A percentile compares a stretch with the other conserved stretches of the same genome.
Evolutionary conservation across 2,888 invertebrate genomes (phyloP).

Genomic region (Philereme transversata): DNA sequence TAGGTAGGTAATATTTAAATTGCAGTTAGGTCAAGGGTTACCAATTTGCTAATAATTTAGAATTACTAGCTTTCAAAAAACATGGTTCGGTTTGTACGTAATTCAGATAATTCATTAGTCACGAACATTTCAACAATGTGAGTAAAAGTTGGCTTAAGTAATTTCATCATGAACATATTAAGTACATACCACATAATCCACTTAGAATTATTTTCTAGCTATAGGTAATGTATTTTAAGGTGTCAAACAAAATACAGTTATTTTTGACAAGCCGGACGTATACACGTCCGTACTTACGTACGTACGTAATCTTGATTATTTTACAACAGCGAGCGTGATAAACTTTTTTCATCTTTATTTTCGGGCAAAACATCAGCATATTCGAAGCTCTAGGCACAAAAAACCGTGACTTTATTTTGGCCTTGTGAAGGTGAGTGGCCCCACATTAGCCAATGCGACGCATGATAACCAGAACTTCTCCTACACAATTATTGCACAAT

Average conservation of each 20-base stretch:
- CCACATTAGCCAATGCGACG: slow-evolving; percentile 39
- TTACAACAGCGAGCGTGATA: too few relatives aligned
- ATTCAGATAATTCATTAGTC: neutral
- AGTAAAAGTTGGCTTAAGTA: neutral
- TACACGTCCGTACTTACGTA: too few relatives aligned
- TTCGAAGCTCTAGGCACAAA: slow-evolving; percentile 35
- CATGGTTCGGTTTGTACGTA: neutral
- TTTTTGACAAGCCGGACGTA: too few relatives aligned
- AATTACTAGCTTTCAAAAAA: neutral
- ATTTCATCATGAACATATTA: too few relatives aligned
- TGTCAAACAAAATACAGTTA: too few relatives aligned
- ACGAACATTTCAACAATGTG: neutral
- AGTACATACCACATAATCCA: too few relatives aligned
- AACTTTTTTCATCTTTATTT: neutral
- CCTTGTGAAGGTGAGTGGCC: slow-evolving; percentile 62
- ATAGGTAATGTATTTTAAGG: too few relatives aligned
- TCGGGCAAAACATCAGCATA: slow-evolving; percentile 5
- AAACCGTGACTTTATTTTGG: slow-evolving; percentile 43
- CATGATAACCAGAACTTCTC: slow-evolving; percentile 34
- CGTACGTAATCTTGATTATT: too few relatives aligned
- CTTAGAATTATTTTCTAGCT: too few relatives aligned
- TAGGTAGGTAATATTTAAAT: neutral
- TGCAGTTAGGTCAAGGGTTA: neutral
- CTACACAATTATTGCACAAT: slow-evolving; percentile 30
- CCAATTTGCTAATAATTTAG: neutral